Evolutionary conservation across 2,797 vertebrate species (phyloP).

Genomic region (Rhinoraja longicauda): DNA sequence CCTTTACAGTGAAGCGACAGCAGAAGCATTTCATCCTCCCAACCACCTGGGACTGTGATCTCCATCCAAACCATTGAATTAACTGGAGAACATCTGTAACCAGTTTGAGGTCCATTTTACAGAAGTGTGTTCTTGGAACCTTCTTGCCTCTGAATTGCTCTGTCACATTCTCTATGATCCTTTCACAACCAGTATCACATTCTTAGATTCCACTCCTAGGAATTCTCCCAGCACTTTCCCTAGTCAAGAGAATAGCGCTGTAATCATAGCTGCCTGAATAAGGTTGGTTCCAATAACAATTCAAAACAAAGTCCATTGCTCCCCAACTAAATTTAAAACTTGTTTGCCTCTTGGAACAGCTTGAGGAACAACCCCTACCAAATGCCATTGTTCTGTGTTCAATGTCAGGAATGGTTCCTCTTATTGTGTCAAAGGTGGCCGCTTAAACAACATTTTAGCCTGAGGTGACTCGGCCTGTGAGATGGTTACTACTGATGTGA

Average conservation of each 20-base stretch:
- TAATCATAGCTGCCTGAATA: neutral
- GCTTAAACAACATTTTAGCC: neutral
- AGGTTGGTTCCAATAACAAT: neutral
- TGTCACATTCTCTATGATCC: neutral
- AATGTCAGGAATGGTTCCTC: neutral
- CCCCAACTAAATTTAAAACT: neutral
- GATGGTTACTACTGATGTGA: neutral
- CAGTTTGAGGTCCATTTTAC: neutral
- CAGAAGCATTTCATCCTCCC: neutral
- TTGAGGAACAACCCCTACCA: neutral
- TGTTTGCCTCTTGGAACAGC: neutral
- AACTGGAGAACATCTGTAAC: neutral
- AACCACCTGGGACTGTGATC: neutral
- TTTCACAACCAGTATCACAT: neutral
- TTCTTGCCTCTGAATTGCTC: neutral
- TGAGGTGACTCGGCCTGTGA: neutral
- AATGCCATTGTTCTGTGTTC: neutral
- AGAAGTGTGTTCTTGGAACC: neutral
- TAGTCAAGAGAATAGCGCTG: neutral
- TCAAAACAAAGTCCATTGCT: slow-evolving; percentile 3
- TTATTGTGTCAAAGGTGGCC: slow-evolving; percentile 9
- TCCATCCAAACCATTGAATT: neutral
- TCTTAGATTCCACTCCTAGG: neutral
- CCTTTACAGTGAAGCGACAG: neutral
- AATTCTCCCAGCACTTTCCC: neutral